Base-by-base conservation (phyloP, 1,140 invertebrate species). In the Drosophila sp. region DNA sequence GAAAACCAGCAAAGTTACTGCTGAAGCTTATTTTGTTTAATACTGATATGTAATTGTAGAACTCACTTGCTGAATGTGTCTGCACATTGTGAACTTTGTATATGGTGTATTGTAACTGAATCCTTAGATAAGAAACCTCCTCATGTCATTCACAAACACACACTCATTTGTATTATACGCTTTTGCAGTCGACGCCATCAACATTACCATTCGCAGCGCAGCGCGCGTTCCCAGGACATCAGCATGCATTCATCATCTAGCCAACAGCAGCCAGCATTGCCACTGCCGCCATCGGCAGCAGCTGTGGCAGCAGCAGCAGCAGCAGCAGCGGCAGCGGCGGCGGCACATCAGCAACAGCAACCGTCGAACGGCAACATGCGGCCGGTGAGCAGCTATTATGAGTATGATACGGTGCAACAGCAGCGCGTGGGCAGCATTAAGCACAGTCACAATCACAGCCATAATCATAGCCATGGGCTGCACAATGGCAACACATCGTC, bases 381-480 rank as follows among this genome's bases (percentile, higher is more conserved):
- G 7, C 96, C 96, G 9, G 94, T 95, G 59, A 96, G 96, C 71
- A 97, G 96, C 91, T 97, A 95, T 92, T 97, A 96, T 89, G 96
- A 97, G 92, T 97, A 97, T 91, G 96, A 97, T 90, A 96, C 94
- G 72, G 94, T 96, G 13, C 95, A 96, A 78, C 78, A 81, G 45
- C 94, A 93, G 34, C 83, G 93, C 1, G 80, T 90, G 43, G 92
- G 92, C 53, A 71, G 90, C 64, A 77, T 91, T 16, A 91, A 91
- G 75, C 90, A 91, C 14, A 89, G 90, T 9, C 69, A 66, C 40
- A 41, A 27, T 13, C 38, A 53, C 46, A 50, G 48, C 53, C 61
- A 77, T 32, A 16, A 61, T 40, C 8, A 64, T 8, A 46, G 40
- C 29, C 48, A 54, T 8, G 40, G 13, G 4, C 61, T 53, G 18